Evolutionary conservation across 2,113 vertebrate species (phyloP).

Genomic region (Porphyrio hochstetteri): DNA sequence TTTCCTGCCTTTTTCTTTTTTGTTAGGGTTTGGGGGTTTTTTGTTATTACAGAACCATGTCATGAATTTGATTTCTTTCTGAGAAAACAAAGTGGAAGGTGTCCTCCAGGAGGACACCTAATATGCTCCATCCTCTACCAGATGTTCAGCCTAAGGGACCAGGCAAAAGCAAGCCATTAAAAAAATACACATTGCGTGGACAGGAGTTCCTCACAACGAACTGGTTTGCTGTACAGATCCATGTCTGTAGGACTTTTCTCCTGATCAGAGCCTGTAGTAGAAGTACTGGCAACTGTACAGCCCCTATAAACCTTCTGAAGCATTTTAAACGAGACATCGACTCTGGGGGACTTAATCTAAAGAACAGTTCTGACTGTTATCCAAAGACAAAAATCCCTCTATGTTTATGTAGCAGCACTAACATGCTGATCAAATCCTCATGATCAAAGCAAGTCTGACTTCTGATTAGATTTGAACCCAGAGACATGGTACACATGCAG

Average conservation of each 20-base stretch:
- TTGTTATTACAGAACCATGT: background rate
- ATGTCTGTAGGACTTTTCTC: background rate
- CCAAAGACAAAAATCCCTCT: background rate
- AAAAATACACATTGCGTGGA: accelerated
- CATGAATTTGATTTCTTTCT: background rate
- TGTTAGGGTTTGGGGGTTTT: no score
- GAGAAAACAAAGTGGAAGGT: background rate
- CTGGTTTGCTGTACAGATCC: background rate
- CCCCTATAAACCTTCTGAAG: background rate
- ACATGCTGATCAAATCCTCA: background rate
- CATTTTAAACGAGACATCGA: background rate
- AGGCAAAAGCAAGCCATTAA: background rate
- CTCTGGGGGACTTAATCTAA: background rate
- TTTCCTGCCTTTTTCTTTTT: background rate
- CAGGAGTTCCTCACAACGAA: background rate
- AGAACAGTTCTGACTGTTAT: background rate
- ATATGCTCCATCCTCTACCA: background rate
- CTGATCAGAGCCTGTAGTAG: background rate
- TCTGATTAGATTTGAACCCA: background rate
- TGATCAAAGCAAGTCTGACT: background rate
- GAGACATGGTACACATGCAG: accelerated
- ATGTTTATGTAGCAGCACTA: background rate
- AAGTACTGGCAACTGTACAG: background rate
- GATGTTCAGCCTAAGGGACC: background rate
- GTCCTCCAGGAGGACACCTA: background rate